phyloP scores from a whole-genome alignment of 2,113 vertebrate genomes.

The Odocoileus hemionus region DNA sequence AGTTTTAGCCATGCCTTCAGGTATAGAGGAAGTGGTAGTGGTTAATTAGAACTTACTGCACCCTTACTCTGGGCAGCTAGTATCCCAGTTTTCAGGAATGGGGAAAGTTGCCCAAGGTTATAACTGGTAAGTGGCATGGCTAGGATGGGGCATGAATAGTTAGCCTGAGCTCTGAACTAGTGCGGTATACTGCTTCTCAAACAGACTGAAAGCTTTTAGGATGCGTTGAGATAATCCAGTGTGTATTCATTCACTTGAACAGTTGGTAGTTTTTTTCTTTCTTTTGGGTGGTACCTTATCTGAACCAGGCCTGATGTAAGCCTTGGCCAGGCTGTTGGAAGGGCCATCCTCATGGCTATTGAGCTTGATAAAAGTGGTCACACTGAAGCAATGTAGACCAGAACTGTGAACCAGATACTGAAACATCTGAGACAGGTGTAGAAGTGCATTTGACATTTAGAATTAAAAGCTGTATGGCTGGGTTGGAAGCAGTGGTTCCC shows the following conservation, averaged over 20 bases:
- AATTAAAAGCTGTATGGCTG: not conserved
- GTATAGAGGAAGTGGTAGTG: not conserved
- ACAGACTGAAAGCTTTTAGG: not conserved
- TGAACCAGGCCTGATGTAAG: not conserved
- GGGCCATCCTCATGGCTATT: not conserved
- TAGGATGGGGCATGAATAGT: too few relatives aligned
- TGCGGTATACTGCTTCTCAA: fast-evolving
- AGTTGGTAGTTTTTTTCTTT: not conserved
- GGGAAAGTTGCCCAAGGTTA: not conserved
- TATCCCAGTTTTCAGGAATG: not conserved
- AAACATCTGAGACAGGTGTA: not conserved
- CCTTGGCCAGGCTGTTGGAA: not conserved
- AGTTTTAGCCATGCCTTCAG: not conserved
- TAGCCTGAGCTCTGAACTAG: fast-evolving
- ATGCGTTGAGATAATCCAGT: not conserved
- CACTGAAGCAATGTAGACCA: not conserved
- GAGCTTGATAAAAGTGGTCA: not conserved
- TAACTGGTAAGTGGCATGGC: too few relatives aligned
- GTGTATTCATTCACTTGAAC: not conserved
- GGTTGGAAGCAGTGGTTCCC: not conserved
- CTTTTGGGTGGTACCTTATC: not conserved
- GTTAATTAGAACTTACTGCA: not conserved
- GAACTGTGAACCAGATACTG: not conserved
- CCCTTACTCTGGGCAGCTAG: not conserved
- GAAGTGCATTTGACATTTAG: not conserved